Conservation (phyloP, 2,113 vertebrate species). For the Murina feae region DNA sequence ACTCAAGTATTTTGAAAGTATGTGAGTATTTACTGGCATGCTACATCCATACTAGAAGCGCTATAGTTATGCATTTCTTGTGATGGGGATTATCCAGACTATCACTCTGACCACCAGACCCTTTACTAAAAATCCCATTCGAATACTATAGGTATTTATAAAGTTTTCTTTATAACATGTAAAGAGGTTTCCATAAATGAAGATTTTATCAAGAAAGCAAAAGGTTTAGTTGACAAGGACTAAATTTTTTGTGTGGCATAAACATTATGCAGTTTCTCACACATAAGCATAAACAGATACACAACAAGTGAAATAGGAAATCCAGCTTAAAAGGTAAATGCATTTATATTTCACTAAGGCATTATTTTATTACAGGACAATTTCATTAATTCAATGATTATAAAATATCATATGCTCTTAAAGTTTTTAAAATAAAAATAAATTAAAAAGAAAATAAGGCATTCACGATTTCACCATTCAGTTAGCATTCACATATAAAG, state of each 20-base stretch:
- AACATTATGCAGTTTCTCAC: neutral
- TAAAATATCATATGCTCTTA: neutral
- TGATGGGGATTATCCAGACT: neutral
- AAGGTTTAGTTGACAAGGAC: neutral
- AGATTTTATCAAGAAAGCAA: neutral
- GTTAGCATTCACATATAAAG: neutral
- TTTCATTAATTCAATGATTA: neutral
- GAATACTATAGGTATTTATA: neutral
- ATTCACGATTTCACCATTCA: neutral
- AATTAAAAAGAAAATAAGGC: neutral
- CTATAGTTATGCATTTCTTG: neutral
- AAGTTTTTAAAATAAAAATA: neutral
- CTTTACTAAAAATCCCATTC: neutral
- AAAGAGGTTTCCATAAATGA: neutral
- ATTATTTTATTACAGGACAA: constrained; percentile 8
- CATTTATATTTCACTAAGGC: neutral
- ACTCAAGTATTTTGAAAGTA: neutral
- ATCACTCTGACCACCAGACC: neutral
- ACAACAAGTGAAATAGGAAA: neutral
- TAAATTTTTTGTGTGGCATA: neutral
- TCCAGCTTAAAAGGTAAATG: neutral
- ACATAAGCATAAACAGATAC: neutral
- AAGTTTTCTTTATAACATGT: neutral
- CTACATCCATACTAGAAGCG: neutral
- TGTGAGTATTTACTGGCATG: neutral